Base-by-base conservation (phyloP, 1,140 invertebrate genomes). In the roundworm (Caenorhabditis elegans) region DNA sequence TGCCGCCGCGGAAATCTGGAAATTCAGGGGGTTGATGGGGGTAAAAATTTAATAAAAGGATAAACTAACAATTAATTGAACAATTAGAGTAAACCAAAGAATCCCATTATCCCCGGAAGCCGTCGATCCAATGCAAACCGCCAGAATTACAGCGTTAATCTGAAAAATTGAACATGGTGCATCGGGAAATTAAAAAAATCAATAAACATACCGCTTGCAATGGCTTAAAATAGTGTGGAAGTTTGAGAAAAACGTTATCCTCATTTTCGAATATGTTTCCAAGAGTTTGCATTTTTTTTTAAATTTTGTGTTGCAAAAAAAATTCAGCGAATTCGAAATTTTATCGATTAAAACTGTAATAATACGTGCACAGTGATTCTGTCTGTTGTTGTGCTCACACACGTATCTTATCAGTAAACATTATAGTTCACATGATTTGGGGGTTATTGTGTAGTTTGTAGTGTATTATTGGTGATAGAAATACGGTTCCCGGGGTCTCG, bases 221-320 rank as follows among this genome's bases (percentile, higher is more conserved):
- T 13, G 70, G 80, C 28, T 81, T 81, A 48, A 81, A 81, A 46
- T 70, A 70, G n/a, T 81, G 80, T 10, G 80, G 80, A 65, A 81
- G 43, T 76, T 81, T 81, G 26, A 81, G 65, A 46, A 81, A 81
- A 60, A 65, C 28, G 28, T 81, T 81, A 47, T 81, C 70, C 34
- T 70, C 31, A 36, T 70, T 36, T 22, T 70, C 60, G 22, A 70
- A 70, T 19, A 70, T 24, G 2, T 39, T 70, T 39, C 34, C n/a
- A 31, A 60, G 28, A 13, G 26, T 34, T 60, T 60, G 53, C 53
- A 60, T 60, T 48, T 48, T 48, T 17, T 3, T 17, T n/a, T n/a
- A n/a, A n/a, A n/a, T n/a, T n/a, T n/a, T n/a, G n/a, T n/a, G n/a
- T n/a, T n/a, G n/a, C n/a, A n/a, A n/a, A n/a, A n/a, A n/a, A n/a